A percentile compares a stretch with the other conserved stretches of the same genome.
These are phyloP conservation scores for Tyto alba DNA, from an alignment of 2,113 vertebrate genomes.

Conservation along the genomic window DNA sequence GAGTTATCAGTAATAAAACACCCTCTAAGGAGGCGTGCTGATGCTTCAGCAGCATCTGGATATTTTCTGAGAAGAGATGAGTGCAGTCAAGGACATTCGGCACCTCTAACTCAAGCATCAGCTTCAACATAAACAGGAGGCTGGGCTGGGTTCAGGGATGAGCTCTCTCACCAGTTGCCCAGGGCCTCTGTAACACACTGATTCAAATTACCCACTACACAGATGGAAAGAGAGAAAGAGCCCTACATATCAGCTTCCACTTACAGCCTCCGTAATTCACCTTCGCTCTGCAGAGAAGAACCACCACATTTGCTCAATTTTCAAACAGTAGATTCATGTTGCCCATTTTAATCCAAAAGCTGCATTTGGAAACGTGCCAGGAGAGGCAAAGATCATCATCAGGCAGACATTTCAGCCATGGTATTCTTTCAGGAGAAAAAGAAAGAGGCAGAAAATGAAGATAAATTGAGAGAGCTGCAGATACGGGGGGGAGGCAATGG, in stretches of 20 bases:
- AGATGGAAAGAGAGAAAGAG: neutral
- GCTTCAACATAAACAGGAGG: neutral
- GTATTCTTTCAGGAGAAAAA: neutral
- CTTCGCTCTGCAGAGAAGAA: neutral
- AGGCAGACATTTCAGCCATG: neutral
- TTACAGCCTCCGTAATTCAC: fast-evolving
- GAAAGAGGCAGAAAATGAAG: neutral
- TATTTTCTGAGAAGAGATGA: neutral
- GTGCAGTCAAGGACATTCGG: neutral
- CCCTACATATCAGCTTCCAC: neutral
- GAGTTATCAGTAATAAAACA: neutral
- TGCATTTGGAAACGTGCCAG: neutral
- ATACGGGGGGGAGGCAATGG: neutral
- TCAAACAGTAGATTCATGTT: neutral
- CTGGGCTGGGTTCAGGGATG: neutral
- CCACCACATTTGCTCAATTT: neutral
- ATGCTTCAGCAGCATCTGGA: neutral
- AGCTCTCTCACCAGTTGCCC: neutral
- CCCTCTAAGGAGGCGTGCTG: neutral
- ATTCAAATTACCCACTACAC: neutral
- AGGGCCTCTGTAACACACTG: neutral
- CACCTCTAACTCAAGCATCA: neutral
- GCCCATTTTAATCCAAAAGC: neutral
- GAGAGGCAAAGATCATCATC: neutral
- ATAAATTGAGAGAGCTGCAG: neutral